Evolutionary conservation across 2,797 vertebrate genomes (phyloP).

Genomic region (Rallus crepitans): DNA sequence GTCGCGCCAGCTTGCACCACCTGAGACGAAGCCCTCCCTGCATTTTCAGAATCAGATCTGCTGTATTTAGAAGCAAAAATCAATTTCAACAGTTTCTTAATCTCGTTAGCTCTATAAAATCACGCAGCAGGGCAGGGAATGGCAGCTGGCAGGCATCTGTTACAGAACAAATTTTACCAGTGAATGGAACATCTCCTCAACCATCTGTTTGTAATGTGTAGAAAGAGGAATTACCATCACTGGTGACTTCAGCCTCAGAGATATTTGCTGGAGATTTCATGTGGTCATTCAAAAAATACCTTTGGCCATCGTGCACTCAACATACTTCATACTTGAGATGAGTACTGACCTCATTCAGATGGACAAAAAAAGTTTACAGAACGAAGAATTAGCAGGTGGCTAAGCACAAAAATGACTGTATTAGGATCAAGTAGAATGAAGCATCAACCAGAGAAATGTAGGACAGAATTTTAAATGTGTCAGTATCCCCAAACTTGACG

Average conservation of each 20-base stretch:
- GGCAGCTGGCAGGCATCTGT: constrained; percentile 73
- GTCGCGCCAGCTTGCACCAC: constrained; percentile 1
- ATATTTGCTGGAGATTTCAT: constrained; percentile 51
- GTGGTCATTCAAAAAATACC: constrained; percentile 63
- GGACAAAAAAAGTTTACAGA: background rate
- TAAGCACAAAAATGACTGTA: background rate
- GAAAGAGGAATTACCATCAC: constrained; percentile 51
- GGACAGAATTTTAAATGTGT: background rate
- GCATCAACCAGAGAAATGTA: background rate
- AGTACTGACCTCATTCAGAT: constrained; percentile 35
- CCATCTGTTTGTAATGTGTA: constrained; percentile 61
- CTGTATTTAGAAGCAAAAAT: constrained; percentile 70
- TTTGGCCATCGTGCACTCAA: constrained; percentile 14
- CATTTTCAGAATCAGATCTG: constrained; percentile 57
- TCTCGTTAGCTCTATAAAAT: constrained; percentile 66
- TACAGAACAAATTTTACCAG: constrained; percentile 63
- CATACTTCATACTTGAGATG: background rate
- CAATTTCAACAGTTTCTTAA: constrained; percentile 70
- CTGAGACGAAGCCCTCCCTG: constrained; percentile 19
- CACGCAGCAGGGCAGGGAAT: constrained; percentile 48
- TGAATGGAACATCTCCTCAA: constrained; percentile 69
- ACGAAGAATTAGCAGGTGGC: constrained; percentile 34
- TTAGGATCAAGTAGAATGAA: constrained; percentile 9
- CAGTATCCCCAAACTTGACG: background rate
- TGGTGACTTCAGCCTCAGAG: constrained; percentile 63